These are phyloP conservation scores for Platynereis dumerilii DNA, from an alignment of 2,888 invertebrate species.

Conservation along the genomic window DNA sequence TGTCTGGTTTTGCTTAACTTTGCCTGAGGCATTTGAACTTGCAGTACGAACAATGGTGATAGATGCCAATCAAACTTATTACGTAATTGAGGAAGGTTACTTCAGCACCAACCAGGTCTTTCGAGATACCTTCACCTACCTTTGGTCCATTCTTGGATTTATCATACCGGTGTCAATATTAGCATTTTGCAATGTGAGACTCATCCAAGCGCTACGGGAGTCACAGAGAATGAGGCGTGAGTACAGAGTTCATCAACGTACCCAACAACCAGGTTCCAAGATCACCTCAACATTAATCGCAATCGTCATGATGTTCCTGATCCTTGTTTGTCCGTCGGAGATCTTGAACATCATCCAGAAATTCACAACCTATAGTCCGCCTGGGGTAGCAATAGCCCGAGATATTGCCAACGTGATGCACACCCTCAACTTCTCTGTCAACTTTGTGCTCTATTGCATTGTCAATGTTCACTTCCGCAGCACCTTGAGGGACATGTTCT, in stretches of 20 bases:
- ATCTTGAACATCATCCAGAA: slow-evolving; percentile 50
- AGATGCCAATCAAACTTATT: slow-evolving; percentile 6
- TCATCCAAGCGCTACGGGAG: slow-evolving; percentile 42
- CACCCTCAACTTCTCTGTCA: slow-evolving; percentile 40
- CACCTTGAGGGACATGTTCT: slow-evolving; percentile 25
- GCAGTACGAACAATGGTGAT: not conserved
- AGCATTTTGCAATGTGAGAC: slow-evolving; percentile 54
- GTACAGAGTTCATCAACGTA: slow-evolving; percentile 30
- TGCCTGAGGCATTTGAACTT: slow-evolving; percentile 30
- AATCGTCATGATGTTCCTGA: slow-evolving; percentile 55
- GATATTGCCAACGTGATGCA: slow-evolving; percentile 33
- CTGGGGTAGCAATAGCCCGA: slow-evolving; percentile 26
- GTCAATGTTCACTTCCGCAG: slow-evolving; percentile 37
- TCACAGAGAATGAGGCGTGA: slow-evolving; percentile 28
- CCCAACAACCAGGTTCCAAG: slow-evolving; percentile 24
- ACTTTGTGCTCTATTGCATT: slow-evolving; percentile 43
- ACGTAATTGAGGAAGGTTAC: slow-evolving; percentile 30
- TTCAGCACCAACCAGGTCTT: slow-evolving; percentile 20
- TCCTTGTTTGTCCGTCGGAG: slow-evolving; percentile 57
- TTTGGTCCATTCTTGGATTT: slow-evolving; percentile 55
- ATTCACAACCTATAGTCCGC: slow-evolving; percentile 19
- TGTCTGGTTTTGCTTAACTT: slow-evolving; percentile 23
- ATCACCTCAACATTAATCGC: slow-evolving; percentile 59
- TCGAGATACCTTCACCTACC: slow-evolving; percentile 26
- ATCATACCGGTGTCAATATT: slow-evolving; percentile 54